Evolutionary conservation across 2,797 vertebrate genomes (phyloP).

Genomic region (Sphenodon punctatus): DNA sequence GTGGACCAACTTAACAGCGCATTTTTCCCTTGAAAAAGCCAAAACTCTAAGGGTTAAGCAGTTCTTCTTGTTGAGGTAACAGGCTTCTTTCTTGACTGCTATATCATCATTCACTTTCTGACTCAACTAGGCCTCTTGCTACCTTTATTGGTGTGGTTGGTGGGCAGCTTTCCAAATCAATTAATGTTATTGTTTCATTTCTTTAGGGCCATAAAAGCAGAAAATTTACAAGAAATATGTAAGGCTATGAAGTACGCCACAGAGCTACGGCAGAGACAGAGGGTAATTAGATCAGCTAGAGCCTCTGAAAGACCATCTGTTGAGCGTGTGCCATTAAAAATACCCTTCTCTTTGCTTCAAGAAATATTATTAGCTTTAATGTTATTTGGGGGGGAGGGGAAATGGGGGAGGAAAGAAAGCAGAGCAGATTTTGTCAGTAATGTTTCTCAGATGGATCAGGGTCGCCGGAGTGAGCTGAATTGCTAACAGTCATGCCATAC

Average conservation of each 20-base stretch:
- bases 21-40: too few species aligned
- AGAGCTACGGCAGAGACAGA: not conserved
- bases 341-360: not conserved
- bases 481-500: not conserved
- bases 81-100: not conserved
- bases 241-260: not conserved
- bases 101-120: not conserved
- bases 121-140: not conserved
- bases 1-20: too few species aligned
- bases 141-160: not conserved
- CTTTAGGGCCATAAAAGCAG: constrained; percentile 32
- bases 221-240: constrained; percentile 7
- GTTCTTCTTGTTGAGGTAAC: not conserved
- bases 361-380: constrained; percentile 4
- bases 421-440: not conserved
- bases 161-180: constrained; percentile 52
- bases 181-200: constrained; percentile 50
- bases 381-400: not conserved
- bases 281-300: constrained; percentile 19
- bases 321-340: constrained; percentile 7
- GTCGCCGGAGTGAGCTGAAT: not conserved
- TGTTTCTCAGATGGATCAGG: not conserved
- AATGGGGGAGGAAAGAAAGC: not conserved
- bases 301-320: constrained; percentile 33
- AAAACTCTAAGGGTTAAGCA: not conserved